Conservation (phyloP, 2,797 vertebrate species). For the Sphenopsis melanotis region DNA sequence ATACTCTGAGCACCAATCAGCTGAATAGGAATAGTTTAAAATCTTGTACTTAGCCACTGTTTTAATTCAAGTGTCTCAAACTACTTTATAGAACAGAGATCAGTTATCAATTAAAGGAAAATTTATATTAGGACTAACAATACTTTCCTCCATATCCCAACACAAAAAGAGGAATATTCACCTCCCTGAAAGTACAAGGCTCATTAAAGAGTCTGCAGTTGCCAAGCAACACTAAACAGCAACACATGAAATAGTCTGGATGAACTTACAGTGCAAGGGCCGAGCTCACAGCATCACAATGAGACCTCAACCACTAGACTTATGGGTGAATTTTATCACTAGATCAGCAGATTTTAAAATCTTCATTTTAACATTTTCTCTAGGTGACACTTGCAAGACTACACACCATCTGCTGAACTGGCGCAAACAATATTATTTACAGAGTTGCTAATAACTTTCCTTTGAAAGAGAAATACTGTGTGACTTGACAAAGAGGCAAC, state of each 20-base stretch:
- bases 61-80: background rate
- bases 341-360: background rate
- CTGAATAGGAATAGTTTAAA: background rate
- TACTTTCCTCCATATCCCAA: background rate
- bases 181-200: background rate
- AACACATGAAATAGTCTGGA: slow-evolving; percentile 8
- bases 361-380: background rate
- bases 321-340: background rate
- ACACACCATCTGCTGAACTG: background rate
- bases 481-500: background rate
- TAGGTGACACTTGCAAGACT: background rate
- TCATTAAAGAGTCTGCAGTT: slow-evolving; percentile 30
- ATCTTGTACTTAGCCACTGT: background rate
- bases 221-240: slow-evolving; percentile 35
- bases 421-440: background rate
- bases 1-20: background rate
- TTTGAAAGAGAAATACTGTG: background rate
- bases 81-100: background rate
- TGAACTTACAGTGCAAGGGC: background rate
- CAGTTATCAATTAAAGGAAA: background rate
- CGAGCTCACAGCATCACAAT: background rate
- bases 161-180: background rate
- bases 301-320: background rate
- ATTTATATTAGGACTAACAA: background rate
- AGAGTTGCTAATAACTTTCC: background rate